phyloP scores from a whole-genome alignment of 2,113 vertebrate genomes.

The Stomatorhinus ivindoensis region DNA sequence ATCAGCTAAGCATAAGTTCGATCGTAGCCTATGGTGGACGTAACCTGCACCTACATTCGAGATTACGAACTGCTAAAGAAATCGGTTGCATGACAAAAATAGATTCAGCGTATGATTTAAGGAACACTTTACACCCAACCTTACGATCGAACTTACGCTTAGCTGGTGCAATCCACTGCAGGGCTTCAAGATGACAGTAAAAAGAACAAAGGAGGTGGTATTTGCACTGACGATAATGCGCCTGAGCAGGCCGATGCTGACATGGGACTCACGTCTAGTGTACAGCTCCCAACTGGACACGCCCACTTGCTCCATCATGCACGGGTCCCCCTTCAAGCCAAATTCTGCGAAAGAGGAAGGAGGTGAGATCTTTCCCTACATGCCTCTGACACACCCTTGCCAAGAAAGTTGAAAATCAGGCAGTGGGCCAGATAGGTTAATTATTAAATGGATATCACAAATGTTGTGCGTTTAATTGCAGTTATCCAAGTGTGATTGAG shows the following conservation, averaged over 20 bases:
- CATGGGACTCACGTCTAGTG: constrained; percentile 80
- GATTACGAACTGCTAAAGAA: too few relatives aligned
- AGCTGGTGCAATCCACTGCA: not conserved
- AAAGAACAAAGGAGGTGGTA: not conserved
- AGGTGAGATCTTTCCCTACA: not conserved
- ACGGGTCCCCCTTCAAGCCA: constrained; percentile 79
- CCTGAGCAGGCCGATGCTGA: not conserved
- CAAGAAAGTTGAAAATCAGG: not conserved
- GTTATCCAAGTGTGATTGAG: not conserved
- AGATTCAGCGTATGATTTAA: not conserved
- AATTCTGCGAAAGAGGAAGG: constrained; percentile 73
- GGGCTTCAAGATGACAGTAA: not conserved
- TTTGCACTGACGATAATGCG: not conserved
- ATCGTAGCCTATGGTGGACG: not conserved
- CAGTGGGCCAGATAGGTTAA: not conserved
- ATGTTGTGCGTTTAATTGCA: not conserved
- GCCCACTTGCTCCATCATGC: constrained; percentile 81
- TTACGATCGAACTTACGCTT: not conserved
- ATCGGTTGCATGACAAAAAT: not conserved
- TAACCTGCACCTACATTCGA: not conserved
- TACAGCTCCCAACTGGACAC: constrained; percentile 86
- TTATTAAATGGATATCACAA: not conserved
- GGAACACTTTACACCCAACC: not conserved
- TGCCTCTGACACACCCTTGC: not conserved
- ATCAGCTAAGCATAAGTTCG: not conserved